Evolutionary conservation across 2,113 vertebrate species (phyloP).

Genomic region (Gnathonemus echidnorhynchus): DNA sequence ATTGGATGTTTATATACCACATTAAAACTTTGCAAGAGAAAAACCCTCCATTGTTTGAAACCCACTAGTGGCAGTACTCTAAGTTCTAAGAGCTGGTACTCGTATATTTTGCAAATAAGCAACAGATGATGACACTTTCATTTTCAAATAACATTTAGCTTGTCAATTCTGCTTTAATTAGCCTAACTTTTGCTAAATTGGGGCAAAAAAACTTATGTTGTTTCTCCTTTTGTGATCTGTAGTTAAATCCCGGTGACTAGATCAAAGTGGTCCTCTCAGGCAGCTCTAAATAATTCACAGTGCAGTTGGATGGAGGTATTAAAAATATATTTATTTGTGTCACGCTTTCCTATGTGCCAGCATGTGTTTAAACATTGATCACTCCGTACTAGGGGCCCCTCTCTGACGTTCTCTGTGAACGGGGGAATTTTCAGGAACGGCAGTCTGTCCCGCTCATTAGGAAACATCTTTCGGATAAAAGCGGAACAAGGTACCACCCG

Average conservation of each 20-base stretch:
- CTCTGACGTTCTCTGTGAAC: neutral
- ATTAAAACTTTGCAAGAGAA: neutral
- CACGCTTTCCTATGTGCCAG: neutral
- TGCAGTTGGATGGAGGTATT: neutral
- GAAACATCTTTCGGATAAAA: neutral
- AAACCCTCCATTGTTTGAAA: neutral
- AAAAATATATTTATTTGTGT: slow-evolving; percentile 10
- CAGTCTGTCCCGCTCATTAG: too few species aligned
- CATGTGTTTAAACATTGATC: slow-evolving; percentile 4
- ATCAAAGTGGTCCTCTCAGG: neutral
- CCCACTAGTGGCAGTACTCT: neutral
- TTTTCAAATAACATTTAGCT: neutral
- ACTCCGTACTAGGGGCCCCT: neutral
- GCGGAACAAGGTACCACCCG: neutral
- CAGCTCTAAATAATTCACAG: slow-evolving; percentile 1
- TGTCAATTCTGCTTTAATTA: neutral
- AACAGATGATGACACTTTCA: neutral
- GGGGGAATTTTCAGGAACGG: neutral
- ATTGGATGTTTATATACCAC: neutral
- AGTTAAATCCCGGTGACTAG: neutral
- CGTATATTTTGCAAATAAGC: neutral
- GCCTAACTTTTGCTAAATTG: neutral
- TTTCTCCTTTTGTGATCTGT: neutral
- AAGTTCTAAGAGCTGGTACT: too few species aligned
- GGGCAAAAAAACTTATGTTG: neutral